A percentile compares a stretch with the other conserved stretches of the same genome.
Evolutionary conservation across 2,113 vertebrate genomes (phyloP).

Genomic region (Smithornis capensis): DNA sequence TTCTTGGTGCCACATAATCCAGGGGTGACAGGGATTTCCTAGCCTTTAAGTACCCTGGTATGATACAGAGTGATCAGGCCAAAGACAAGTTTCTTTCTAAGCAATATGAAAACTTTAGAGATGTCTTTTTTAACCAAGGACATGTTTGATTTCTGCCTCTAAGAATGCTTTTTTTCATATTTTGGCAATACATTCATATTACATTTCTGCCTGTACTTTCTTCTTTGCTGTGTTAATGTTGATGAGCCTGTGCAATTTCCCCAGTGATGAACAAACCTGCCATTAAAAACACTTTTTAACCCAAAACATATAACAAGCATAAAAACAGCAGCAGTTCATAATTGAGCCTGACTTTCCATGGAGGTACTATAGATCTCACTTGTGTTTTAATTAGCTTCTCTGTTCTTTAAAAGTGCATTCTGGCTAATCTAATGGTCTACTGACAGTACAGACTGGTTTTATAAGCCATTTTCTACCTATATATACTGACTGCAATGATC

Average conservation of each 20-base stretch:
- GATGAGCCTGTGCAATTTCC: constrained; percentile 48
- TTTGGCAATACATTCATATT: neutral
- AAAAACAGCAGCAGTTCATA: constrained; percentile 56
- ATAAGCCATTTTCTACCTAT: neutral
- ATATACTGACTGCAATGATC: neutral
- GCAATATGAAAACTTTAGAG: neutral
- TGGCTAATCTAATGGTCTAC: neutral
- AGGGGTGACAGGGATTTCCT: neutral
- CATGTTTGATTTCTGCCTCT: neutral
- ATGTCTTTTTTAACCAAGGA: neutral
- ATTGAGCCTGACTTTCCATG: constrained; percentile 57
- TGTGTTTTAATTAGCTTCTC: constrained; percentile 38
- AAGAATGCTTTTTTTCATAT: neutral
- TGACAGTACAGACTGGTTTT: neutral
- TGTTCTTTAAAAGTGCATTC: constrained; percentile 12
- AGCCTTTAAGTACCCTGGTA: neutral
- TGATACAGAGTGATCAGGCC: neutral
- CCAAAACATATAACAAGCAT: constrained; percentile 50
- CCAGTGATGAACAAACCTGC: constrained; percentile 53
- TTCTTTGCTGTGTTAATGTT: constrained; percentile 10
- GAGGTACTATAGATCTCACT: constrained; percentile 44
- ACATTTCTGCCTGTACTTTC: neutral
- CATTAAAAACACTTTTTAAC: constrained; percentile 61
- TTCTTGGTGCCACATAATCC: neutral
- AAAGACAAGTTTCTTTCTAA: neutral